phyloP scores from a whole-genome alignment of 2,113 vertebrate genomes.

The Eulemur rufifrons region DNA sequence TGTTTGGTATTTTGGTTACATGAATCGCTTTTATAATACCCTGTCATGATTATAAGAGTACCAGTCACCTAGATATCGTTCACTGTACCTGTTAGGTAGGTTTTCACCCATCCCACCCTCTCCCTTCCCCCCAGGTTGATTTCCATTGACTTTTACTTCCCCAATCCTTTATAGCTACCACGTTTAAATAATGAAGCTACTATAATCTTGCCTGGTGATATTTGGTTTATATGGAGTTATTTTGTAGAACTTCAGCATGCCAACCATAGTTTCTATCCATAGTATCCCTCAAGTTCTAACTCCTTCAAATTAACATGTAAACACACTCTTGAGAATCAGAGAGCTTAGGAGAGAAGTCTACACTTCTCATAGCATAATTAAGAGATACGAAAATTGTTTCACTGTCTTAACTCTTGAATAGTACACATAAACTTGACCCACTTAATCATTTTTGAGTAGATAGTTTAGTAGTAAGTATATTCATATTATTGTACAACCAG shows the following conservation, averaged over 20 bases:
- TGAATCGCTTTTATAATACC: too few relatives aligned
- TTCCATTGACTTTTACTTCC: too few relatives aligned
- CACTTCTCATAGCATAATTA: background rate
- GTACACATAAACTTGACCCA: background rate
- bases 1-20: too few relatives aligned
- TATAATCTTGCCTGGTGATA: background rate
- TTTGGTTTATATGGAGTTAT: conserved; percentile 7
- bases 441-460: background rate
- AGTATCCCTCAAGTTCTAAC: background rate
- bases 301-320: background rate
- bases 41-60: too few relatives aligned
- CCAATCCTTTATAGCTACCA: background rate
- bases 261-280: background rate
- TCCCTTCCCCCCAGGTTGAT: too few relatives aligned
- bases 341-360: background rate
- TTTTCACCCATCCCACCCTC: too few relatives aligned
- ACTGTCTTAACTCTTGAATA: background rate
- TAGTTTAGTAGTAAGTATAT: background rate
- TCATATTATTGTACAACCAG: background rate
- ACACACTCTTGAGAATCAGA: background rate
- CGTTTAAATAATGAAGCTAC: background rate
- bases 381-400: conserved; percentile 35
- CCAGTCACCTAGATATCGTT: too few relatives aligned
- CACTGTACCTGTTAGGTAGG: too few relatives aligned
- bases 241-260: background rate